Percentiles rank a stretch among this genome's conserved stretches.
phyloP scores from a whole-genome alignment of 2,113 vertebrate species.

The Sylvia atricapilla region DNA sequence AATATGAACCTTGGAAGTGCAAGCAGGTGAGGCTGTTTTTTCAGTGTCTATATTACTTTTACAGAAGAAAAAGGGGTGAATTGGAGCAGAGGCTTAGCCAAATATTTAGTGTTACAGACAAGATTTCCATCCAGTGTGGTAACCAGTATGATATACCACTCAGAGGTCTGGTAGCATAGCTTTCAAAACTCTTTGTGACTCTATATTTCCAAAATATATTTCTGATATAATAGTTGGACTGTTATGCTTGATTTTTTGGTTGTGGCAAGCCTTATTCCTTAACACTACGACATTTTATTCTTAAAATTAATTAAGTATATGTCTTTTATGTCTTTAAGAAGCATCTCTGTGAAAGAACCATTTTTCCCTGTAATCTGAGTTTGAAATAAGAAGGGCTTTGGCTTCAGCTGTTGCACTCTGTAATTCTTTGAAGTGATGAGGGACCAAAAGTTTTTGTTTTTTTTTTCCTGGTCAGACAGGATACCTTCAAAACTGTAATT shows the following conservation, averaged over 20 bases:
- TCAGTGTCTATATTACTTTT: not conserved
- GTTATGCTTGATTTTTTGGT: not conserved
- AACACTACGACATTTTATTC: rapidly evolving
- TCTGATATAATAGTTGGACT: not conserved
- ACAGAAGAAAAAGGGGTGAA: not conserved
- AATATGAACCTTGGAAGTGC: not conserved
- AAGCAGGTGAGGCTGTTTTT: not conserved
- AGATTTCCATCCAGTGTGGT: not conserved
- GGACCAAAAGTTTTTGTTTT: not conserved
- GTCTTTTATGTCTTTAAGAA: not conserved
- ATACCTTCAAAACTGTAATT: not conserved
- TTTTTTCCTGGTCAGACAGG: not conserved
- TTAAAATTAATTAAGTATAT: not conserved
- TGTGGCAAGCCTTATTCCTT: not conserved
- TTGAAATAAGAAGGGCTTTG: not conserved
- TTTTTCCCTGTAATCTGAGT: not conserved
- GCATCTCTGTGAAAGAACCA: not conserved
- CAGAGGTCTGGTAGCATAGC: not conserved
- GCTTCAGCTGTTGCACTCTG: not conserved
- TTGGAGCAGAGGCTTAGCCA: not conserved
- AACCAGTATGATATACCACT: not conserved
- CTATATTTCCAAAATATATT: not conserved
- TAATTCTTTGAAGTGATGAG: not conserved
- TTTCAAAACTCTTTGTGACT: not conserved
- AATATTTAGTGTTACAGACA: not conserved